phyloP scores from a whole-genome alignment of 1,140 invertebrate genomes.

The Cotesia glomerata region DNA sequence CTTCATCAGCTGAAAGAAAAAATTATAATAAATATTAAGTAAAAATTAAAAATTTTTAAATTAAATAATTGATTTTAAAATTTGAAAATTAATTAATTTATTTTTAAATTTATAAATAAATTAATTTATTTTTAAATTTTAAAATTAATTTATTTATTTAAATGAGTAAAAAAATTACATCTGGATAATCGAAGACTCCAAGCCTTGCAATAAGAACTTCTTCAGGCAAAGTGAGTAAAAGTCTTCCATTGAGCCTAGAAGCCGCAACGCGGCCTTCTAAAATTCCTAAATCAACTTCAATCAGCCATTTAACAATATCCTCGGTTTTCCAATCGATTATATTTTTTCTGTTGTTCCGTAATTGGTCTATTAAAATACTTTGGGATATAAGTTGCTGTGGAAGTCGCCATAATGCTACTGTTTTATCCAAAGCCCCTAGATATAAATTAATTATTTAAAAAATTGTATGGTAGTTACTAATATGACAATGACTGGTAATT shows the following conservation, averaged over 20 bases:
- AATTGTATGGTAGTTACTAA: background rate
- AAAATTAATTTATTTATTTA: too few relatives aligned
- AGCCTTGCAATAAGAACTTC: slow-evolving; percentile 64
- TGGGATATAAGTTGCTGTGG: slow-evolving; percentile 63
- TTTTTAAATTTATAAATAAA: too few relatives aligned
- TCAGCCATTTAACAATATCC: slow-evolving; percentile 71
- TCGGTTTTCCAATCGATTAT: slow-evolving; percentile 66
- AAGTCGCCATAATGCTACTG: slow-evolving; percentile 66
- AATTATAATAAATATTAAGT: slow-evolving; percentile 4
- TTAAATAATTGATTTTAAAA: too few relatives aligned
- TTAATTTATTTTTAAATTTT: background rate
- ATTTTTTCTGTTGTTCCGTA: slow-evolving; percentile 49
- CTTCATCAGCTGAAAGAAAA: slow-evolving; percentile 41
- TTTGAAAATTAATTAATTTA: too few relatives aligned
- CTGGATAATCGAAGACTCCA: slow-evolving; percentile 54
- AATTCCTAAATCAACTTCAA: slow-evolving; percentile 65
- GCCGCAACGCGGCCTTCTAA: slow-evolving; percentile 62
- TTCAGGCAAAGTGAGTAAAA: slow-evolving; percentile 66
- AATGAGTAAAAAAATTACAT: slow-evolving; percentile 35
- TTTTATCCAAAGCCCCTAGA: slow-evolving; percentile 64
- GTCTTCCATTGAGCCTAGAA: slow-evolving; percentile 67
- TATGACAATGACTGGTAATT: background rate
- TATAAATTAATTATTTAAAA: slow-evolving; percentile 14
- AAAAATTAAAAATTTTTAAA: too few relatives aligned
- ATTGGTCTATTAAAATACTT: slow-evolving; percentile 49